Percentiles rank a stretch among this genome's conserved stretches.
These are phyloP conservation scores for Eublepharis macularius DNA, from an alignment of 2,113 vertebrate genomes.

Conservation along the genomic window DNA sequence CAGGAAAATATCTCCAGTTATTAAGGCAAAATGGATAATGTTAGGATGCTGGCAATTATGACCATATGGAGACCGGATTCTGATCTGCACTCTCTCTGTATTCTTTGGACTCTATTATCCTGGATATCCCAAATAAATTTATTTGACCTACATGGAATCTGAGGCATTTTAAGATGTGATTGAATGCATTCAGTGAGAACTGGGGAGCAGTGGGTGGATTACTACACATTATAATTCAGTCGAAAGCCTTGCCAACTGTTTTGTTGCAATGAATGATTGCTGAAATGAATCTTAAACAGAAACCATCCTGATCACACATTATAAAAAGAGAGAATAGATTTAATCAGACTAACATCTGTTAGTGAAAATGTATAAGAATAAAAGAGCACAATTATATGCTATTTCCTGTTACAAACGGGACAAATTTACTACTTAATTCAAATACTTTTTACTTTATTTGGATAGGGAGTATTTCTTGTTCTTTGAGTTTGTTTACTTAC, in stretches of 20 bases:
- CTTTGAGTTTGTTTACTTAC: too few species aligned
- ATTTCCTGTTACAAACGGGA: too few species aligned
- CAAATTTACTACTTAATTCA: too few species aligned
- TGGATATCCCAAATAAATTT: conserved; percentile 11
- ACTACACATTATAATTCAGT: not conserved
- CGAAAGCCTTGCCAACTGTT: not conserved
- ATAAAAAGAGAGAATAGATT: not conserved
- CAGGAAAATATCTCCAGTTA: not conserved
- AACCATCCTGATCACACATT: not conserved
- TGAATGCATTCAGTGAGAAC: not conserved
- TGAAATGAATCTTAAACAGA: not conserved
- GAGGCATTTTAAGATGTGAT: not conserved
- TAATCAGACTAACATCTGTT: not conserved
- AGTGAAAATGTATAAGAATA: not conserved
- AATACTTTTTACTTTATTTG: too few species aligned
- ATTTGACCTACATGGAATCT: conserved; percentile 10
- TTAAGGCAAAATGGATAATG: not conserved
- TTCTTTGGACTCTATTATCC: conserved; percentile 7
- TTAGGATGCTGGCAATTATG: not conserved
- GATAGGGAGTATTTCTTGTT: too few species aligned
- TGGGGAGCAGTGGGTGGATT: not conserved
- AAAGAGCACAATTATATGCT: too few species aligned
- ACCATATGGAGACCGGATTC: not conserved
- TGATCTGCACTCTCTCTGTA: not conserved
- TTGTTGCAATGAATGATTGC: not conserved